These are phyloP conservation scores for Micrasema minimum DNA, from an alignment of 1,140 invertebrate genomes.

Conservation along the genomic window DNA sequence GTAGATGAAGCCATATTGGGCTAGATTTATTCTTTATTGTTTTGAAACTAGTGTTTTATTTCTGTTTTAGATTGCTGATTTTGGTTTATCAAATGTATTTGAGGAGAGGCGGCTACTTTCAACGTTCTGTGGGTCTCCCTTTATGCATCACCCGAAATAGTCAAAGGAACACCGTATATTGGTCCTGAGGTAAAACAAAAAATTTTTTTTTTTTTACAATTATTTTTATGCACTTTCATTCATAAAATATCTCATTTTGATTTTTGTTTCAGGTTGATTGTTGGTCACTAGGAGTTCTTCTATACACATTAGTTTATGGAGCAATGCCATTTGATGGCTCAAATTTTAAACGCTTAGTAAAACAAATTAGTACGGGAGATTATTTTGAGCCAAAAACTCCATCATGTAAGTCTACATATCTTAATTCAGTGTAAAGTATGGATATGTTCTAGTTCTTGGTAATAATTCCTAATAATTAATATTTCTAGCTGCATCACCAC, in stretches of 20 bases:
- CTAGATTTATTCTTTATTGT: too few species aligned
- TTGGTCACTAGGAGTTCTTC: constrained; percentile 96
- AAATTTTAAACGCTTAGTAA: constrained; percentile 96
- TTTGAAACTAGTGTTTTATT: too few species aligned
- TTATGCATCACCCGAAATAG: constrained; percentile 99
- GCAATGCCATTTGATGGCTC: constrained; percentile 99
- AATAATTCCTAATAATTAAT: constrained; percentile 31
- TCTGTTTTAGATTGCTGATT: constrained; percentile 90
- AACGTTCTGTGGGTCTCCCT: constrained; percentile 98
- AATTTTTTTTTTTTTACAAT: too few species aligned
- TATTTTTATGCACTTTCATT: too few species aligned
- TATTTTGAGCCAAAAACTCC: constrained; percentile 97
- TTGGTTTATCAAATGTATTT: constrained; percentile 98
- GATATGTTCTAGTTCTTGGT: constrained; percentile 26
- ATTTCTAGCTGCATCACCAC: constrained; percentile 85
- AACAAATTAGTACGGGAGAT: constrained; percentile 96
- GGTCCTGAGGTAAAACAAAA: constrained; percentile 82
- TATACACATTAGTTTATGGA: constrained; percentile 98
- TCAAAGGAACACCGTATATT: constrained; percentile 96
- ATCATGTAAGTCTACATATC: constrained; percentile 77
- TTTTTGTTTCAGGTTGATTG: constrained; percentile 75
- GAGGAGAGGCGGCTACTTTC: constrained; percentile 87
- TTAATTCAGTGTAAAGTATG: not conserved
- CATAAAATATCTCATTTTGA: too few species aligned
- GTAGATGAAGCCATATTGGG: too few species aligned